Conservation (phyloP, 2,113 vertebrate genomes). For the Microcebus griseorufus region DNA sequence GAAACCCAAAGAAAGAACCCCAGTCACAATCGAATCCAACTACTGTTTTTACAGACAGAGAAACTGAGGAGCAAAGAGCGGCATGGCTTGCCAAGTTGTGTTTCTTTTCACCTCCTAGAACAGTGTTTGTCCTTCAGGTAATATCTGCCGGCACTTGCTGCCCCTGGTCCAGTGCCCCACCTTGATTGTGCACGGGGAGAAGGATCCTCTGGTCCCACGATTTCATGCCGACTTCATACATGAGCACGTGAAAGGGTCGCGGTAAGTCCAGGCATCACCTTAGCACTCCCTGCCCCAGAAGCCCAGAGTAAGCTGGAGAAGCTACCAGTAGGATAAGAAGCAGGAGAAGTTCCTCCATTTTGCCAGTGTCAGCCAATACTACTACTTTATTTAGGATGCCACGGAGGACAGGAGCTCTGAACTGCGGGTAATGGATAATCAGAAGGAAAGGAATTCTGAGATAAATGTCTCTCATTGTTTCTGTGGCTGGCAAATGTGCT, state of each 20-base stretch:
- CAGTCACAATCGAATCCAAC: not conserved
- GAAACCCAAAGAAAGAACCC: not conserved
- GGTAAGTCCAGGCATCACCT: slow-evolving; percentile 82
- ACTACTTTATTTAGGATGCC: not conserved
- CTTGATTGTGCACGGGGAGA: slow-evolving; percentile 93
- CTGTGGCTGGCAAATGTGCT: not conserved
- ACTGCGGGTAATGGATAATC: not conserved
- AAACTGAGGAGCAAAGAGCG: too few species aligned
- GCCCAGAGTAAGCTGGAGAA: not conserved
- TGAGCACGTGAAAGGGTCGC: slow-evolving; percentile 88
- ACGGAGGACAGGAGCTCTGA: not conserved
- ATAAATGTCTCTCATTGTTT: not conserved
- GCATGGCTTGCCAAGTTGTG: not conserved
- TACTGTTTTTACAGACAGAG: not conserved
- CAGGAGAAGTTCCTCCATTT: not conserved
- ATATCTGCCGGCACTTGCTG: slow-evolving; percentile 90
- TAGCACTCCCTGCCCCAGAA: not conserved
- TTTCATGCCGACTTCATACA: slow-evolving; percentile 90
- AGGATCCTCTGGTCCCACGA: slow-evolving; percentile 91
- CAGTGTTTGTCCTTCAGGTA: slow-evolving; percentile 85
- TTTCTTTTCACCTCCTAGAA: not conserved
- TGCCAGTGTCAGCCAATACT: not conserved
- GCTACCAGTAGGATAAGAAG: not conserved
- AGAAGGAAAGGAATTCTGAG: not conserved
- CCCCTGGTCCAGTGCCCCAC: slow-evolving; percentile 91